Evolutionary conservation across 2,888 invertebrate species (phyloP), one percentile per base, ranked within the genome.

Genomic region (Geotrupes spiniger): DNA sequence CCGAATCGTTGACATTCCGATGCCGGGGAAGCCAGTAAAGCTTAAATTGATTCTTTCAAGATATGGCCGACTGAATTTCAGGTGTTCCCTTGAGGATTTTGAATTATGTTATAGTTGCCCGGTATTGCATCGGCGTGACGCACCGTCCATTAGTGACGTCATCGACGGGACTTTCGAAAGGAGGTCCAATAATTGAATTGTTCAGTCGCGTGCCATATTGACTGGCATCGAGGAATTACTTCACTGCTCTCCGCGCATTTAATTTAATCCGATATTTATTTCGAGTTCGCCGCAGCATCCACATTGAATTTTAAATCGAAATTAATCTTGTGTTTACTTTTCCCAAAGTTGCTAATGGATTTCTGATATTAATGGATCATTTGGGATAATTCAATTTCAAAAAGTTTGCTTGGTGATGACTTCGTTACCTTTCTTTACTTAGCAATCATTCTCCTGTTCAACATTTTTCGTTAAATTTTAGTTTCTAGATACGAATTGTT

Each of bases 91-190:
- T 15, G 54, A 37, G 58, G 54, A 49, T 60, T 58, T 51, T 52
- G 58, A 60, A 60, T 60, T 58, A 58, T 60, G 56, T 46, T 46
- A 46, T 40, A 40, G 46, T 46, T 46, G 46, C 41, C 40, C 39
- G 21, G 46, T 41, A 41, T 41, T 46, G 40, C 62, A 62, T 59
- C 57, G 56, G 52, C 52, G 60, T 63, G 63, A 64, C 63, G 62
- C 64, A 64, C 63, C 59, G 54, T 47, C 58, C 55, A 59, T 60
- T 63, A 64, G 60, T 63, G 61, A 64, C 64, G 62, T 63, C 62
- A 62, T 57, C 61, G 56, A 44, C 37, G 42, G 36, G 46, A 2
- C 33, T 12, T 15, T 40, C 29, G 52, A 50, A 46, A 51, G 43
- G 48, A 53, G 52, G 56, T 51, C 46, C 36, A 17, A 38, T 58